These are phyloP conservation scores for Orcinus orca DNA, from an alignment of 2,113 vertebrate species.

Conservation along the genomic window DNA sequence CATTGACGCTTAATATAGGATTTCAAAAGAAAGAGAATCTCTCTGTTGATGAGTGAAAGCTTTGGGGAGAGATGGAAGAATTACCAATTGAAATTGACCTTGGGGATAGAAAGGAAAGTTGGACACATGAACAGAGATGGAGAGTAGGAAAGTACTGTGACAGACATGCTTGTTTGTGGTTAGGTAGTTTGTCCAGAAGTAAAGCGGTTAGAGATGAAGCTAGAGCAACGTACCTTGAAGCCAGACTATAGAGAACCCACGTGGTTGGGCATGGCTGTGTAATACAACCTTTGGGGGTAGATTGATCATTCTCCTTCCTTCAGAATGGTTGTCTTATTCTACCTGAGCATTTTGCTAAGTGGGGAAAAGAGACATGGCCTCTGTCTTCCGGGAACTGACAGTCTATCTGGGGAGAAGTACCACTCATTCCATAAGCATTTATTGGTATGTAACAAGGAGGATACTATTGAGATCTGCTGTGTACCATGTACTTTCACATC, in stretches of 20 bases:
- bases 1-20: not conserved
- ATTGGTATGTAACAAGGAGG: not conserved
- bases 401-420: not conserved
- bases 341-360: conserved; percentile 10
- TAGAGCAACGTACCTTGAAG: not conserved
- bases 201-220: not conserved
- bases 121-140: not conserved
- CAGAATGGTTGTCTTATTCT: not conserved
- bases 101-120: not conserved
- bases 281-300: not conserved
- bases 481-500: not conserved
- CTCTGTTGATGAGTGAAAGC: not conserved
- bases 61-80: not conserved
- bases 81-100: not conserved
- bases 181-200: not conserved
- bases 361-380: not conserved
- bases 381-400: not conserved
- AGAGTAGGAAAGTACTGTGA: not conserved
- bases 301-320: not conserved
- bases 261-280: not conserved
- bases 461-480: not conserved
- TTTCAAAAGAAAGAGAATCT: not conserved
- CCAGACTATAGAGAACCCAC: not conserved
- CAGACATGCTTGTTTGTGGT: not conserved
- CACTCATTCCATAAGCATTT: not conserved